Conservation (phyloP, 2,888 invertebrate species). For the Scrobipalpa costella region DNA sequence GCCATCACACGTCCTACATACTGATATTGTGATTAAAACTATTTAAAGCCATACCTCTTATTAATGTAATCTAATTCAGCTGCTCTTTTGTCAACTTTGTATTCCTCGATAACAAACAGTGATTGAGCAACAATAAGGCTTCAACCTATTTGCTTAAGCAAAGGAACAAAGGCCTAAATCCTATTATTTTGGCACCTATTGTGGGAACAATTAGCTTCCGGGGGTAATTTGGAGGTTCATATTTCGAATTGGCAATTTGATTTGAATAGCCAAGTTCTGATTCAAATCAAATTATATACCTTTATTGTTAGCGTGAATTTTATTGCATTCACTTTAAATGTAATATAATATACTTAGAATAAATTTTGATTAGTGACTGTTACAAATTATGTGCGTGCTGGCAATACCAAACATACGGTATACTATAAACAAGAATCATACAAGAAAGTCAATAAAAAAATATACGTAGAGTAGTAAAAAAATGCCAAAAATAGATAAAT, state of each 20-base stretch:
- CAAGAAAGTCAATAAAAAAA: no score
- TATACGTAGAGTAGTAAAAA: no score
- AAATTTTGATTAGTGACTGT: no score
- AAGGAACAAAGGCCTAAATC: constrained; percentile 6
- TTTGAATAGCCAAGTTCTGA: constrained; percentile 1
- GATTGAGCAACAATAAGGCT: background rate
- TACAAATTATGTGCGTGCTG: no score
- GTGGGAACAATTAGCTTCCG: constrained; percentile 16
- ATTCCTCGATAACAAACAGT: background rate
- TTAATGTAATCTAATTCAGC: background rate
- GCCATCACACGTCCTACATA: no score
- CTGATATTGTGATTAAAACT: no score
- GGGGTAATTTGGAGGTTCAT: background rate
- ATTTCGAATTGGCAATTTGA: constrained; percentile 12
- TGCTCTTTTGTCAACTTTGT: background rate
- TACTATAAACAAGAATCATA: no score
- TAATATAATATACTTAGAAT: no score
- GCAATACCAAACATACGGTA: no score
- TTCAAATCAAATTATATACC: background rate
- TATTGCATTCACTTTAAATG: background rate
- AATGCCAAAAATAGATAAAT: no score
- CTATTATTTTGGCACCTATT: constrained; percentile 16
- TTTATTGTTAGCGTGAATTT: background rate
- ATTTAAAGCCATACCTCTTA: no score
- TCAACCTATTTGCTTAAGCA: constrained; percentile 6